phyloP scores from a whole-genome alignment of 2,888 invertebrate genomes.

The Xylota segnis region DNA sequence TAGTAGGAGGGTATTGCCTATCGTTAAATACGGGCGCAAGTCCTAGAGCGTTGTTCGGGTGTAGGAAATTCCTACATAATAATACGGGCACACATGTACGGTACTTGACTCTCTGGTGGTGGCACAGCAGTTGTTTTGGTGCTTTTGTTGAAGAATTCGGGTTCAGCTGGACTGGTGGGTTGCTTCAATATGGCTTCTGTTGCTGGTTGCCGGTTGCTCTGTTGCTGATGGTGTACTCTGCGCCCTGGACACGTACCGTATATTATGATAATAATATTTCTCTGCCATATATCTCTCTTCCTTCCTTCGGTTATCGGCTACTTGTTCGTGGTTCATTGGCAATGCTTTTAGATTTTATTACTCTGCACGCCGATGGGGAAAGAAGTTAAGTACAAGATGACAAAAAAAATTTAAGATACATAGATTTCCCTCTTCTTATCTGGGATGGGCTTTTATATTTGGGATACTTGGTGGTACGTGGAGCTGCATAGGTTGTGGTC shows the following conservation, averaged over 20 bases:
- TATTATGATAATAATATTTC: conserved; percentile 65
- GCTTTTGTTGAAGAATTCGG: conserved; percentile 51
- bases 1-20: conserved; percentile 60
- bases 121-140: conserved; percentile 56
- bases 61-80: conserved; percentile 63
- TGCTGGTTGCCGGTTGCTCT: conserved; percentile 26
- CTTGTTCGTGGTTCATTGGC: conserved; percentile 43
- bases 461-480: background rate
- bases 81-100: conserved; percentile 63
- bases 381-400: conserved; percentile 24
- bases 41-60: conserved; percentile 41
- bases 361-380: background rate
- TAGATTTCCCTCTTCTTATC: background rate
- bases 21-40: conserved; percentile 40
- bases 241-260: conserved; percentile 60
- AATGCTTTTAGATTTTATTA: conserved; percentile 43
- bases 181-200: conserved; percentile 58
- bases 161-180: conserved; percentile 42
- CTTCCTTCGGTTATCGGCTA: conserved; percentile 39
- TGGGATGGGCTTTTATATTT: background rate
- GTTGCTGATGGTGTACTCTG: conserved; percentile 53
- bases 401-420: background rate
- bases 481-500: background rate
- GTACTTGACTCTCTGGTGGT: conserved; percentile 45
- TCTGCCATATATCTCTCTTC: conserved; percentile 15